Percentiles rank a stretch among this genome's conserved stretches.
Conservation (phyloP, 2,888 invertebrate genomes). For the Microdon myrmicae region DNA sequence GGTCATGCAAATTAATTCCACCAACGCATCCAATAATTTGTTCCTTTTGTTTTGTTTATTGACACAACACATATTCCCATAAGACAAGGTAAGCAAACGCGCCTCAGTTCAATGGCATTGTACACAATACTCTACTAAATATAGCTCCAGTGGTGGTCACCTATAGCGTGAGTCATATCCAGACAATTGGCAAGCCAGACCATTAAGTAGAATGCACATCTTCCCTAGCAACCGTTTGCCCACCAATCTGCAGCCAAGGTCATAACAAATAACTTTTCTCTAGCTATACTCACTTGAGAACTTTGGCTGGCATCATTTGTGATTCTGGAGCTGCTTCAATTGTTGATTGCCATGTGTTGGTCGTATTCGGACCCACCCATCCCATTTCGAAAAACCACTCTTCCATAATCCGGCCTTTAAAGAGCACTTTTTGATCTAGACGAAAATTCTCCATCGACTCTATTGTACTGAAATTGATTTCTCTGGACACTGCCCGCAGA, state of each 20-base stretch:
- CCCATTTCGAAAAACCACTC: slow-evolving; percentile 99
- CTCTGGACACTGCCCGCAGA: slow-evolving; percentile 88
- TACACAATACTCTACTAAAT: too few relatives aligned
- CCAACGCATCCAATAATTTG: too few relatives aligned
- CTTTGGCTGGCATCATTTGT: slow-evolving; percentile 99
- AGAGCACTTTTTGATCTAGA: slow-evolving; percentile 84
- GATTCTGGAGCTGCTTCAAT: slow-evolving; percentile 99
- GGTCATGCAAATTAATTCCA: too few relatives aligned
- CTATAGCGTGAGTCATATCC: too few relatives aligned
- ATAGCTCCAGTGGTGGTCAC: too few relatives aligned
- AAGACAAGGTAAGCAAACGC: too few relatives aligned
- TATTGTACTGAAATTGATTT: slow-evolving; percentile 90
- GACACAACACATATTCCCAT: too few relatives aligned
- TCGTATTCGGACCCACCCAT: slow-evolving; percentile 97
- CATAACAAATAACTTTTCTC: neutral
- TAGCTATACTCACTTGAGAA: slow-evolving; percentile 80
- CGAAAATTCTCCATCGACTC: slow-evolving; percentile 96
- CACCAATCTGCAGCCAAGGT: neutral
- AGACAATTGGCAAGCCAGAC: too few relatives aligned
- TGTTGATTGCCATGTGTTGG: slow-evolving; percentile 98
- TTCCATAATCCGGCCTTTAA: slow-evolving; percentile 91
- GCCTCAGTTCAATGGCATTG: too few relatives aligned
- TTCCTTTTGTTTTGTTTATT: too few relatives aligned
- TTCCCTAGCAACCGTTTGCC: neutral
- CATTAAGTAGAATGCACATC: too few relatives aligned